Evolutionary conservation across 92 coral and sea anemone species (phyloP).

Genomic region (Phenganax subtilis): DNA sequence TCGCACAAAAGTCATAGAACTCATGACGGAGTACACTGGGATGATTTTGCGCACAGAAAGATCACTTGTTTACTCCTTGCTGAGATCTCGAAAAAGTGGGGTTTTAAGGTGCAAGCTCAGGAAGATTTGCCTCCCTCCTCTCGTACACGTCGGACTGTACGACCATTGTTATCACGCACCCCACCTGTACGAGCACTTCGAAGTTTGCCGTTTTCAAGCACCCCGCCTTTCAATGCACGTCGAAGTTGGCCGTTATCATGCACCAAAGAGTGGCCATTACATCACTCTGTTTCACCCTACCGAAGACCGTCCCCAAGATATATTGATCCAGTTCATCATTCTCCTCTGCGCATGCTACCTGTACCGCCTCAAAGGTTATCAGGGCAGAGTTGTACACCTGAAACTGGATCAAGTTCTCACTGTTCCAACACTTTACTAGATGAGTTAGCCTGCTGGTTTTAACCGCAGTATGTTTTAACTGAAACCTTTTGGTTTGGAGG

Average conservation of each 20-base stretch:
- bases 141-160: neutral
- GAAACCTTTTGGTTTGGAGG: neutral
- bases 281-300: slow-evolving; percentile 5
- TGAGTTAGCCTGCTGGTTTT: too few species aligned
- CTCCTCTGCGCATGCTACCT: neutral
- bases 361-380: neutral
- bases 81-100: slow-evolving; percentile 59
- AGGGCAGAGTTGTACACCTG: neutral
- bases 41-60: slow-evolving; percentile 70
- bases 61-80: slow-evolving; percentile 67
- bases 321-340: neutral
- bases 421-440: too few species aligned
- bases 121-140: slow-evolving; percentile 33
- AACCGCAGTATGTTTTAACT: too few species aligned
- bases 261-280: neutral
- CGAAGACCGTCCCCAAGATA: neutral
- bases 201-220: too few species aligned
- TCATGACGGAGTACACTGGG: slow-evolving; percentile 92
- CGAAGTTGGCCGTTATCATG: neutral
- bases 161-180: neutral
- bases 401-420: too few species aligned
- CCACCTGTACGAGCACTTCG: neutral
- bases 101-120: slow-evolving; percentile 42
- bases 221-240: neutral
- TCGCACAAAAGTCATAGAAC: slow-evolving; percentile 57